These are phyloP conservation scores for Cosmorhoe ocellata DNA, from an alignment of 2,888 invertebrate genomes.

Conservation along the genomic window DNA sequence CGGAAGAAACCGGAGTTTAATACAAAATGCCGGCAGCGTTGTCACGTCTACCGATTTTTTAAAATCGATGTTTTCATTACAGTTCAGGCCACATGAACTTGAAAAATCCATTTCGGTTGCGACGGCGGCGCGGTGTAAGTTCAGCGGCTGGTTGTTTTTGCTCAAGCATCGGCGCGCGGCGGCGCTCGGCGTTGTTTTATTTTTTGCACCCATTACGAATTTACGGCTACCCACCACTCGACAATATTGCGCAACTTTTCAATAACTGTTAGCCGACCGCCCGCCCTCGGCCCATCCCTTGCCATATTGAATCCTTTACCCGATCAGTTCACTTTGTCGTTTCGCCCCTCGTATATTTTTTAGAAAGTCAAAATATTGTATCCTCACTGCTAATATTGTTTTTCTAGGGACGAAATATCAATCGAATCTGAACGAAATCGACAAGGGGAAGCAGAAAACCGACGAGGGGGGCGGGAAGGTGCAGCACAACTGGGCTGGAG, in stretches of 20 bases:
- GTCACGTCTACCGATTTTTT: slow-evolving; percentile 24
- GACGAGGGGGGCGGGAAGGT: slow-evolving; percentile 82
- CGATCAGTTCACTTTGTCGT: slow-evolving; percentile 58
- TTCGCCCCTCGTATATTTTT: slow-evolving; percentile 41
- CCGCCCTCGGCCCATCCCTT: slow-evolving; percentile 56
- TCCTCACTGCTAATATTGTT: slow-evolving; percentile 34
- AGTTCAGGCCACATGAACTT: slow-evolving; percentile 49
- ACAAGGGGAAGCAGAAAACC: slow-evolving; percentile 90
- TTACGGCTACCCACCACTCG: slow-evolving; percentile 76
- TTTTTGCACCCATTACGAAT: slow-evolving; percentile 81
- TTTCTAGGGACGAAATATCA: slow-evolving; percentile 87
- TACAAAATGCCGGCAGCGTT: slow-evolving; percentile 27
- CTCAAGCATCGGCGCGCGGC: slow-evolving; percentile 39
- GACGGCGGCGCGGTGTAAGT: slow-evolving; percentile 58
- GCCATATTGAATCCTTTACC: slow-evolving; percentile 75
- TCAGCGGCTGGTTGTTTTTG: slow-evolving; percentile 72
- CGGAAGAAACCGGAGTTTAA: slow-evolving; percentile 24
- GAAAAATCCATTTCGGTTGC: slow-evolving; percentile 68
- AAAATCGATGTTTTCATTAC: slow-evolving; percentile 33
- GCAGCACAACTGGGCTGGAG: slow-evolving; percentile 80
- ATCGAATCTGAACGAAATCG: slow-evolving; percentile 90
- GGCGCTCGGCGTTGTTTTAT: slow-evolving; percentile 59
- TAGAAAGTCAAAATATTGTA: slow-evolving; percentile 30
- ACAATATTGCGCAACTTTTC: slow-evolving; percentile 82
- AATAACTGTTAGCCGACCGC: slow-evolving; percentile 73